Evolutionary conservation across 1,140 invertebrate genomes (phyloP), one percentile per base, ranked within the genome.

Genomic region (Acromyrmex charruanus): DNA sequence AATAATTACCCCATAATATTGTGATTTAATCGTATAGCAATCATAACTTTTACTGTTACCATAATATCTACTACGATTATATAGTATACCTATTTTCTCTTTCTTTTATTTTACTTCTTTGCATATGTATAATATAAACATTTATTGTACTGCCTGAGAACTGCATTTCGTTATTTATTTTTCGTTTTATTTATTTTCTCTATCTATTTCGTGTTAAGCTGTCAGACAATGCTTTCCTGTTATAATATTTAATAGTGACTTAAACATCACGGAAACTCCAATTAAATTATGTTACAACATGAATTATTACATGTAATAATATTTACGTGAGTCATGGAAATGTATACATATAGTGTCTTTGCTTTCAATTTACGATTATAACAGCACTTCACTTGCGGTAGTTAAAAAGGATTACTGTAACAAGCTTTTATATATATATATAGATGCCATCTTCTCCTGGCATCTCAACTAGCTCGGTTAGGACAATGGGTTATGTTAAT

Each of bases 401-500:
- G 61, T 84, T 86, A 91, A 90, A 92, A 91, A 93, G 90, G 90
- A 80, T 93, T 89, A 92, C 91, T 91, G 92, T 91, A 75, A 85
- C 51, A 81, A 92, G 86, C 85, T 93, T 92, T 91, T 90, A 31
- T 31, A 31, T 31, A 44, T 44, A 44, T 10, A 91, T 25, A 25
- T 25, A 25, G 88, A 74, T 87, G 87, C 55, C 66, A 85, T 90
- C 61, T 61, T 80, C 53, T 21, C 21, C 61, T 59, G 53, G 35
- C 31, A 31, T 31, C 31, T 31, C 39, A 7, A 51, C 28, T 69
- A 44, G 39, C 51, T 86, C 89, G 90, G 86, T 90, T 90, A 91
- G 91, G 91, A 94, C 93, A 94, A 94, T 94, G 90, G 89, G 85
- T 92, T 93, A 94, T 93, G 93, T 90, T 94, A 93, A 94, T 94